Evolutionary conservation across 2,113 vertebrate genomes (phyloP).

Genomic region (Amblyopsis rosae): DNA sequence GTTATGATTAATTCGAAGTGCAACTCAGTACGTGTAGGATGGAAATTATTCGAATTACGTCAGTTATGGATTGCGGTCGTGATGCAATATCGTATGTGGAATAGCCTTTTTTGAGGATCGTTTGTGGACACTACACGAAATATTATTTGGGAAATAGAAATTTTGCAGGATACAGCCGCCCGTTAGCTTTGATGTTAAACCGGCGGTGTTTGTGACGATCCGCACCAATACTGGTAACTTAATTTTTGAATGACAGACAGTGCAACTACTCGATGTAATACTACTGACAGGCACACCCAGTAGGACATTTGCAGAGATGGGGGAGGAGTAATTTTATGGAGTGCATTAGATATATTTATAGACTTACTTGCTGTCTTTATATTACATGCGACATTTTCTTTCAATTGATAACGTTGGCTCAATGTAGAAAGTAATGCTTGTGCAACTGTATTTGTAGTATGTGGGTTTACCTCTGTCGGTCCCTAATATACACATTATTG

Average conservation of each 20-base stretch:
- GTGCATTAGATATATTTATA: not conserved
- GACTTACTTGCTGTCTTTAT: too few relatives aligned
- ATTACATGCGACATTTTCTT: not conserved
- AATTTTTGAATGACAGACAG: conserved; percentile 14
- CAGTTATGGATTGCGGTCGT: not conserved
- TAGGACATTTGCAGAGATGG: not conserved
- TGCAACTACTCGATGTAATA: conserved; percentile 1
- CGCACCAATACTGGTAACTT: not conserved
- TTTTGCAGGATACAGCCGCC: not conserved
- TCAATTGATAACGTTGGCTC: not conserved
- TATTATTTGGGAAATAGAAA: not conserved
- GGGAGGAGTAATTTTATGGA: conserved; percentile 20
- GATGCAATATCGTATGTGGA: not conserved
- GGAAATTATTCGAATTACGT: not conserved
- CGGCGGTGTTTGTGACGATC: not conserved
- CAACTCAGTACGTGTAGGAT: not conserved
- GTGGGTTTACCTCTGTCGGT: conserved; percentile 16
- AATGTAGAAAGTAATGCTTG: not conserved
- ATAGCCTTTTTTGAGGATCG: not conserved
- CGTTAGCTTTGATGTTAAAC: not conserved
- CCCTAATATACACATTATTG: conserved; percentile 44
- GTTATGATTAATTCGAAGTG: not conserved
- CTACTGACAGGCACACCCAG: conserved; percentile 8
- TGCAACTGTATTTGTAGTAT: conserved; percentile 10
- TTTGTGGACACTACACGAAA: not conserved